phyloP scores from a whole-genome alignment of 2,888 invertebrate genomes.

The Drosophila nr. medialis region DNA sequence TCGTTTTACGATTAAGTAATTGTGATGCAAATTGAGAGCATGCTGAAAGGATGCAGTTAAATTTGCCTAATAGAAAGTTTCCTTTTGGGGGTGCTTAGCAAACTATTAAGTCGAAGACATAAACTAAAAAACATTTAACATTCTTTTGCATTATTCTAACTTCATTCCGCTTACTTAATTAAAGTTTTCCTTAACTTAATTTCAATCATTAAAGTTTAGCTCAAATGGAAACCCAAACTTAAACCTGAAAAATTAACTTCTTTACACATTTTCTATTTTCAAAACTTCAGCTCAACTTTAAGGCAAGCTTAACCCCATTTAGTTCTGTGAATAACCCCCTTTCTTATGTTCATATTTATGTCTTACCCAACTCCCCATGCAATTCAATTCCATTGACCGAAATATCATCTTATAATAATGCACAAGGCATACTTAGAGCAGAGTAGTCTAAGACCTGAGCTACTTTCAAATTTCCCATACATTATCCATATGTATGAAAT shows the following conservation, averaged over 20 bases:
- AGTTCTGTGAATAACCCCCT: background rate
- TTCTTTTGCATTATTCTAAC: background rate
- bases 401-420: conserved; percentile 26
- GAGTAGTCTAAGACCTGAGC: conserved; percentile 5
- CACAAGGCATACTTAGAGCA: conserved; percentile 2
- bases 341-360: background rate
- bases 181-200: background rate
- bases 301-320: background rate
- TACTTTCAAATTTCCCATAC: conserved; percentile 42
- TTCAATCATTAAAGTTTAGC: background rate
- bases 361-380: background rate
- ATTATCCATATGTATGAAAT: conserved; percentile 14
- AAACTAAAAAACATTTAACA: background rate
- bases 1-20: background rate
- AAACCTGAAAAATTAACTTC: background rate
- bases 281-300: background rate
- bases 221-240: background rate
- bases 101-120: background rate
- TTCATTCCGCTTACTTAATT: background rate
- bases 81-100: background rate
- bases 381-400: conserved; percentile 19
- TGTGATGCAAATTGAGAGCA: conserved; percentile 1
- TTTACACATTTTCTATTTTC: background rate
- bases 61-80: background rate
- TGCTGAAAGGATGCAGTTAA: background rate